Conservation (phyloP, 2,797 vertebrate species). For the Myripristis jacobus region DNA sequence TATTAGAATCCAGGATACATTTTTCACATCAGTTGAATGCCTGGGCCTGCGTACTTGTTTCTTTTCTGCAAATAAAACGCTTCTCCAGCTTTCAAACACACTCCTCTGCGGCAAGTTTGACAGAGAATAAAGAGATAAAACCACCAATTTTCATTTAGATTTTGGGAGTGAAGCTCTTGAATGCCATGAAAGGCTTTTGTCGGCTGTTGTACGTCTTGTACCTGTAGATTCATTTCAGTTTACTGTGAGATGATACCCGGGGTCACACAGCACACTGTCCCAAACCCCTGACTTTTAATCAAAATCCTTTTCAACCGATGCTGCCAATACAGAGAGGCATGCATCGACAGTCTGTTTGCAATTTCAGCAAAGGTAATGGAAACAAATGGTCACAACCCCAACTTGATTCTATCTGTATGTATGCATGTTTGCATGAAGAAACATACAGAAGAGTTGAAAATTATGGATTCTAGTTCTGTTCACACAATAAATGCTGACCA, state of each 20-base stretch:
- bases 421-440: constrained; percentile 32
- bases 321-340: constrained; percentile 37
- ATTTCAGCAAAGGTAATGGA: constrained; percentile 60
- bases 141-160: neutral
- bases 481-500: neutral
- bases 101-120: constrained; percentile 11
- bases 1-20: constrained; percentile 86
- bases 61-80: constrained; percentile 38
- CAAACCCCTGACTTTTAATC: constrained; percentile 27
- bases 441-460: neutral
- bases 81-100: constrained; percentile 3
- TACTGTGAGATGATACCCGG: constrained; percentile 30
- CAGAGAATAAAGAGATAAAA: constrained; percentile 1
- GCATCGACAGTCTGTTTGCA: constrained; percentile 44
- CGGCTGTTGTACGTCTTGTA: neutral
- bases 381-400: constrained; percentile 55
- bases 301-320: constrained; percentile 36
- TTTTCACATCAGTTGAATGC: constrained; percentile 84
- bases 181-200: neutral
- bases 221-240: neutral
- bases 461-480: neutral
- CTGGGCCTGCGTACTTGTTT: constrained; percentile 64
- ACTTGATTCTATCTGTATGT: constrained; percentile 49
- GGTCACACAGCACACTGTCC: neutral
- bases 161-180: neutral